Conservation (phyloP, 2,888 invertebrate genomes). For the Sesia apiformis region DNA sequence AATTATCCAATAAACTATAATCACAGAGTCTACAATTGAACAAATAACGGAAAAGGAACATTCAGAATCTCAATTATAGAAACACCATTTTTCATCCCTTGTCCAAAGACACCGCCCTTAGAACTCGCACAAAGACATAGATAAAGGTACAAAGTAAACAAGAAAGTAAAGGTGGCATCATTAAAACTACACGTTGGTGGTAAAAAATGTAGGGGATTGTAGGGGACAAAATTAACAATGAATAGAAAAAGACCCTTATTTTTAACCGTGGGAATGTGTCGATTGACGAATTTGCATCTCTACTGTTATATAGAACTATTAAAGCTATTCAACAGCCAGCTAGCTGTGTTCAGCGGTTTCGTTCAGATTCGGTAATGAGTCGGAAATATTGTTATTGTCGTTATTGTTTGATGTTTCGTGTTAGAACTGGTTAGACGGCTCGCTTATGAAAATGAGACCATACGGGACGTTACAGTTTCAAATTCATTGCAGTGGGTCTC, state of each 20-base stretch:
- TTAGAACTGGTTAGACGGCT: too few species aligned
- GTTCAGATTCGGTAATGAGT: slow-evolving; percentile 38
- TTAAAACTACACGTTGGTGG: slow-evolving; percentile 46
- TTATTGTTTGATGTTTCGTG: slow-evolving; percentile 18
- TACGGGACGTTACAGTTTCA: too few species aligned
- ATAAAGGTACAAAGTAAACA: slow-evolving; percentile 65
- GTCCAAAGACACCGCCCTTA: slow-evolving; percentile 60
- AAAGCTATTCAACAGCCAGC: slow-evolving; percentile 3
- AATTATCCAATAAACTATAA: slow-evolving; percentile 26
- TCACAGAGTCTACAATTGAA: slow-evolving; percentile 11
- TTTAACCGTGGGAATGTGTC: slow-evolving; percentile 5
- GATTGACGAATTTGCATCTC: slow-evolving; percentile 29
- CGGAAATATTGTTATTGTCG: slow-evolving; percentile 41
- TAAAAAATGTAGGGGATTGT: not conserved
- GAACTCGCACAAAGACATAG: slow-evolving; percentile 42
- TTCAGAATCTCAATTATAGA: slow-evolving; percentile 31
- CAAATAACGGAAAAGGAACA: slow-evolving; percentile 37
- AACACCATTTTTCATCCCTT: slow-evolving; percentile 48
- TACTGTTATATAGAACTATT: slow-evolving; percentile 5
- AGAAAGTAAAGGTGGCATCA: slow-evolving; percentile 42
- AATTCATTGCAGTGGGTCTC: too few species aligned
- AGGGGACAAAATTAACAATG: not conserved
- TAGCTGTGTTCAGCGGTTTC: slow-evolving; percentile 21
- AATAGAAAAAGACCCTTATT: not conserved
- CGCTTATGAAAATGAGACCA: too few species aligned